Evolutionary conservation across 2,797 vertebrate genomes (phyloP).

Genomic region (Hoplostethus atlanticus): DNA sequence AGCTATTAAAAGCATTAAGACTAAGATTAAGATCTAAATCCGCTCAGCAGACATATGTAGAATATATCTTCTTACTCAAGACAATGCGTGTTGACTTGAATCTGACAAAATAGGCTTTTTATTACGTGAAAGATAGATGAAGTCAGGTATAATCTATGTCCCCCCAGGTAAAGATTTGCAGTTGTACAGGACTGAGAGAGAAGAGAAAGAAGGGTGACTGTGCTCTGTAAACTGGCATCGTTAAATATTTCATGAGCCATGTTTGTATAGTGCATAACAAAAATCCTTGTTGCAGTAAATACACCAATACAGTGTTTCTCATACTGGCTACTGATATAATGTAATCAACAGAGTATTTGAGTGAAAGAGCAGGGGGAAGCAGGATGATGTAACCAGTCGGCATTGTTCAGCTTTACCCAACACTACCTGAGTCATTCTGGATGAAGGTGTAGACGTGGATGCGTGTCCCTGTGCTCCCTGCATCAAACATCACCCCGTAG

Average conservation of each 20-base stretch:
- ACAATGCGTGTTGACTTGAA: constrained; percentile 37
- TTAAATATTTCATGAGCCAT: neutral
- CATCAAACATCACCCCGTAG: constrained; percentile 97
- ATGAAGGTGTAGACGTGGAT: constrained; percentile 97
- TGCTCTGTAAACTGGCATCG: neutral
- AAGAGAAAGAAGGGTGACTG: neutral
- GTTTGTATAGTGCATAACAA: neutral
- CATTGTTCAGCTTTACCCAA: neutral
- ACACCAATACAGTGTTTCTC: neutral
- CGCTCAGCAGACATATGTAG: constrained; percentile 43
- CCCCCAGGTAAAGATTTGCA: constrained; percentile 11
- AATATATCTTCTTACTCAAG: constrained; percentile 40
- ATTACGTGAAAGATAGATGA: constrained; percentile 37
- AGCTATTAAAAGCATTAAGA: constrained; percentile 57
- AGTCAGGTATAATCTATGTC: constrained; percentile 23
- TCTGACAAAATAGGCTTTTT: constrained; percentile 51
- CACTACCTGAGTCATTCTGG: constrained; percentile 86
- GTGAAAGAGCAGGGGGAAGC: constrained; percentile 1
- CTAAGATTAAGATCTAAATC: constrained; percentile 48
- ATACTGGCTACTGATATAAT: neutral
- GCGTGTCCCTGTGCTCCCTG: constrained; percentile 96
- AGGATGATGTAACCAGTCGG: neutral
- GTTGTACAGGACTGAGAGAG: constrained; percentile 16
- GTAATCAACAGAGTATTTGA: neutral
- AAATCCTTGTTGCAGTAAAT: constrained; percentile 2